Conservation (phyloP, 2,888 invertebrate genomes). For the Boloria euphrosyne region DNA sequence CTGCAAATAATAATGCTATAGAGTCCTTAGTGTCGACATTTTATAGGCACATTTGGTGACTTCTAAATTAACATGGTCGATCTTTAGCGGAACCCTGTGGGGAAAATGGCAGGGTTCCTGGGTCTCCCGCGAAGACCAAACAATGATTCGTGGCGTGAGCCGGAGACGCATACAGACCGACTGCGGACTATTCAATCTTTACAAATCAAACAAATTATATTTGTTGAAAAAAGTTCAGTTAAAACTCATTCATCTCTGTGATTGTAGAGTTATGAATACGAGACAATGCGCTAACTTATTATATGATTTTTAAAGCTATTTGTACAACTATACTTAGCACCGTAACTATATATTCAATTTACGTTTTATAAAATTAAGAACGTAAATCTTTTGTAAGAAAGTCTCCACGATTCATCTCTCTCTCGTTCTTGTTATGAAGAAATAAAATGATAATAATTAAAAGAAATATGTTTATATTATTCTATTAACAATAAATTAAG, state of each 20-base stretch:
- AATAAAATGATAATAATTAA: too few relatives aligned
- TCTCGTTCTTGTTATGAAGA: too few relatives aligned
- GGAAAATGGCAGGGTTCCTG: constrained; percentile 74
- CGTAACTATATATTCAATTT: too few relatives aligned
- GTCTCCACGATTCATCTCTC: too few relatives aligned
- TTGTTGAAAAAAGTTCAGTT: constrained; percentile 70
- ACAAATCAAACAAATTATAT: constrained; percentile 81
- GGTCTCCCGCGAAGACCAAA: constrained; percentile 73
- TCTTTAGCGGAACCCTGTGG: constrained; percentile 76
- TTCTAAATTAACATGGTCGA: constrained; percentile 70
- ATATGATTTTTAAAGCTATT: constrained; percentile 11
- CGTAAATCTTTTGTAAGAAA: too few relatives aligned
- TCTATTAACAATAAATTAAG: too few relatives aligned
- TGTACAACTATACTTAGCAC: too few relatives aligned
- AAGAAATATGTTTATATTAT: too few relatives aligned
- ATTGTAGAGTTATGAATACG: constrained; percentile 37
- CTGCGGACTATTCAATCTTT: constrained; percentile 68
- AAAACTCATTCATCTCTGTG: constrained; percentile 53
- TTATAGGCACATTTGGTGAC: constrained; percentile 69
- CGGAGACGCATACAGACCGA: constrained; percentile 58
- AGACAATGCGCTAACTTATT: constrained; percentile 31
- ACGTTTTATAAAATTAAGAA: too few relatives aligned
- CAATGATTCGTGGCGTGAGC: constrained; percentile 62
- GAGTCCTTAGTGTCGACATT: constrained; percentile 60
- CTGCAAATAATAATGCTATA: constrained; percentile 56